phyloP scores from a whole-genome alignment of 2,113 vertebrate species.

The Tinamus guttatus region DNA sequence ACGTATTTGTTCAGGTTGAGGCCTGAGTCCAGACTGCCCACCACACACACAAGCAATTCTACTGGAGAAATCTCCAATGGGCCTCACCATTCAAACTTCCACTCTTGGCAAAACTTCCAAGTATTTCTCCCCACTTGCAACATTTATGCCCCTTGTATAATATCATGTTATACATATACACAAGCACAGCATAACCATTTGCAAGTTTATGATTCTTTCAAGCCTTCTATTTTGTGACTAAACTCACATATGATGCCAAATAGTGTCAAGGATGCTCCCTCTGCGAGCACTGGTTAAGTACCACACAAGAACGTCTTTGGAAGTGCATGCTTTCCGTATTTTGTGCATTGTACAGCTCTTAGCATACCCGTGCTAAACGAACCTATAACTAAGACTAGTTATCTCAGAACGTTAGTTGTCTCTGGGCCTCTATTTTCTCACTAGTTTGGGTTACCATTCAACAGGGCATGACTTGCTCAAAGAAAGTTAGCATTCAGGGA shows the following conservation, averaged over 20 bases:
- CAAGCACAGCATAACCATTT: background rate
- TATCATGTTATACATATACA: background rate
- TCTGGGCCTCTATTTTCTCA: background rate
- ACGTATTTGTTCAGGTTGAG: background rate
- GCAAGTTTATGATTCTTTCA: background rate
- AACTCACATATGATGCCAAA: background rate
- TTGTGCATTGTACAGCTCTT: background rate
- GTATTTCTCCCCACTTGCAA: background rate
- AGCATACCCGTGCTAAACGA: background rate
- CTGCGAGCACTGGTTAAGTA: background rate
- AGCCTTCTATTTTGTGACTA: background rate
- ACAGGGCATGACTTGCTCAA: background rate
- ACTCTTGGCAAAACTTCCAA: background rate
- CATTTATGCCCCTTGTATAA: background rate
- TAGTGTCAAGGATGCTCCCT: background rate
- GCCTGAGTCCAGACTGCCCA: background rate
- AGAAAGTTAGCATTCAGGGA: background rate
- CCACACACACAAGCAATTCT: background rate
- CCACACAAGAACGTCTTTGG: accelerated
- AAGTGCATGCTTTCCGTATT: background rate
- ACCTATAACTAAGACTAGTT: background rate
- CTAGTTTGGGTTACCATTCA: background rate
- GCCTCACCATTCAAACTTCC: background rate
- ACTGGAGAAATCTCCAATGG: background rate
- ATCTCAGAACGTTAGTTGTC: background rate